These are phyloP conservation scores for Elysia crispata DNA, from an alignment of 2,888 invertebrate species.

Conservation along the genomic window DNA sequence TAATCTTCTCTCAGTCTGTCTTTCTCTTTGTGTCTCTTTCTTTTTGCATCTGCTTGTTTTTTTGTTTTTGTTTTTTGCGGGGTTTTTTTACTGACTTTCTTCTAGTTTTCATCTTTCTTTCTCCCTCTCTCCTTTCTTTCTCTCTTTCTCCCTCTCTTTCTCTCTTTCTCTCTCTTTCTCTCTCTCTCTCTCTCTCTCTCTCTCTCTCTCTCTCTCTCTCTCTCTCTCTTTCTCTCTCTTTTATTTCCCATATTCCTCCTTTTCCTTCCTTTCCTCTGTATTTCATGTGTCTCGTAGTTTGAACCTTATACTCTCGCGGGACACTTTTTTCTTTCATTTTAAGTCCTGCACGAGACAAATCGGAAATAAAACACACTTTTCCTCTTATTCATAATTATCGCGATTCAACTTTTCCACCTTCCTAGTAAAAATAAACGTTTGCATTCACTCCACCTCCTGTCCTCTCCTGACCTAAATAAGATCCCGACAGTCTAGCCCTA, in stretches of 20 bases:
- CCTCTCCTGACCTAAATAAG: too few species aligned
- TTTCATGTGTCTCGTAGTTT: not conserved
- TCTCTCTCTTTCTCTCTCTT: constrained; percentile 9
- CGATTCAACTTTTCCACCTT: too few species aligned
- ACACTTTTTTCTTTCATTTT: not conserved
- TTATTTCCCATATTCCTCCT: constrained; percentile 1
- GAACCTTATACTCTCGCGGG: not conserved
- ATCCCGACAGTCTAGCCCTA: too few species aligned
- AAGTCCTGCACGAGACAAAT: too few species aligned
- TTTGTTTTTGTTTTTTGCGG: too few species aligned
- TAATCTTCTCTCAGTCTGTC: too few species aligned
- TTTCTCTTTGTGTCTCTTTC: not conserved
- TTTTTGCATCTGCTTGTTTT: not conserved
- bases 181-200: constrained; percentile 27
- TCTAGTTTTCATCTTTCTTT: too few species aligned
- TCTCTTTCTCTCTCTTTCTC: constrained; percentile 6
- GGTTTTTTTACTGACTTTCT: too few species aligned
- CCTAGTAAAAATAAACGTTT: too few species aligned
- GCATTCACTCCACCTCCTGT: too few species aligned
- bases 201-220: constrained; percentile 31
- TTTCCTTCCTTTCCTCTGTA: not conserved
- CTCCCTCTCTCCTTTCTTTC: not conserved
- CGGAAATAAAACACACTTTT: too few species aligned
- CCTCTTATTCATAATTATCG: too few species aligned
- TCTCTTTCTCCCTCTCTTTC: constrained; percentile 16